Base-by-base conservation (phyloP, 2,113 vertebrate species). In the Rhegmatorhina hoffmannsi region DNA sequence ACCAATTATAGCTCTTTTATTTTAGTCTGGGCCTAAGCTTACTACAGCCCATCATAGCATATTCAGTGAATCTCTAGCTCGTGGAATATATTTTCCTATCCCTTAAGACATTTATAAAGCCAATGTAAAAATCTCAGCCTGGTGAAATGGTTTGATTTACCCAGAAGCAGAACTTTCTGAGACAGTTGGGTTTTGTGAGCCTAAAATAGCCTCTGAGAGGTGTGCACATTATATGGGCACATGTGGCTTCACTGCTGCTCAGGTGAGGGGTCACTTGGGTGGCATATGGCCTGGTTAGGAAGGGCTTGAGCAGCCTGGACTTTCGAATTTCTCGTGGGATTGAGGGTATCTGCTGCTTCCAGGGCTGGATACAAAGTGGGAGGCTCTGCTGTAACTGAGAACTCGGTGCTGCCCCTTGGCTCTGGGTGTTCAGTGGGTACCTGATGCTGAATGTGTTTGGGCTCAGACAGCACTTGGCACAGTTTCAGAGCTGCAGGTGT, bases 361-460 rank as follows among this genome's bases (percentile, higher is more conserved):
- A 34, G 43, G 15, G 0, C 60, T 52, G 68, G 62, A 4, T 33
- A 23, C 72, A 53, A 33, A 29, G 23, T 11, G 29, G 40, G 47
- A 70, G 68, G 56, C 11, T 43, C 23, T 79, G 72, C 23, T 66
- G 17, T 13, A 77, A 6, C 4, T 50, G 43, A 70, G 73, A 47
- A 9, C 46, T 75, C 46, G 44, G 23, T n/a, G 10, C 16, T 47
- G 40, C 28, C 29, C 43, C 18, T 24, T 0, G 1, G n/a, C 58
- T 66, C 36, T n/a, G n/a, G 19, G 20, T 47, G 13, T 49, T 63
- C 0, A 0, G 21, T 0, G 2, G 52, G 4, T 19, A 36, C 2
- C 2, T 7, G 9, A 13, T n/a, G 24, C 29, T 6, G 87, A 63
- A 40, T 19, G 17, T 2, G 6, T 52, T 10, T 36, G 40, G 60